A percentile compares a stretch with the other conserved stretches of the same genome.
phyloP scores from a whole-genome alignment of 2,797 vertebrate genomes.

The Melanotaenia pygmaea region DNA sequence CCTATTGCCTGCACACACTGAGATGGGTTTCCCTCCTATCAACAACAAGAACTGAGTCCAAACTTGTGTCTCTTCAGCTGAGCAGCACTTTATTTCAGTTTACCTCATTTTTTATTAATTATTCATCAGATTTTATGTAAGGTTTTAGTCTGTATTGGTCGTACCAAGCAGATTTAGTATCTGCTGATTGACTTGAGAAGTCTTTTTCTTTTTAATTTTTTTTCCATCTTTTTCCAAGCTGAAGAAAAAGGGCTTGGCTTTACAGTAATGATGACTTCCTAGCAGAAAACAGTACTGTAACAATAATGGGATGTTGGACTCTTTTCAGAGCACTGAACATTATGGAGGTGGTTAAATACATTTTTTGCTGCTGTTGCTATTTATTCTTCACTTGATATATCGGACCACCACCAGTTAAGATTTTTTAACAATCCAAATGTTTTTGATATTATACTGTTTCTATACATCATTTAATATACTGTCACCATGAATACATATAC shows the following conservation, averaged over 20 bases:
- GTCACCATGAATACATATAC: not conserved
- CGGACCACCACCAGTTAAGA: not conserved
- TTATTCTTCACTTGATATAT: not conserved
- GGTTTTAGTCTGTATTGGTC: slow-evolving; percentile 16
- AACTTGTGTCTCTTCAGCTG: slow-evolving; percentile 43
- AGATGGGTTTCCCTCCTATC: slow-evolving; percentile 35
- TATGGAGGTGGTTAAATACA: slow-evolving; percentile 24
- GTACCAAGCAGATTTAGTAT: slow-evolving; percentile 16
- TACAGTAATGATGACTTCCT: slow-evolving; percentile 37
- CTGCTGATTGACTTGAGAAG: slow-evolving; percentile 29
- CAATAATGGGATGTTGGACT: not conserved
- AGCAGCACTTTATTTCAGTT: slow-evolving; percentile 38
- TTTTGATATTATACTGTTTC: not conserved
- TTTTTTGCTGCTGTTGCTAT: slow-evolving; percentile 21
- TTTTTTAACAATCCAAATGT: not conserved
- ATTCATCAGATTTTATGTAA: slow-evolving; percentile 29
- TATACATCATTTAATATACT: not conserved
- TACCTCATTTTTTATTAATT: slow-evolving; percentile 50
- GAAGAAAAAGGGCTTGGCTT: slow-evolving; percentile 55
- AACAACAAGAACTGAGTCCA: slow-evolving; percentile 38
- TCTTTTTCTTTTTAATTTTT: slow-evolving; percentile 18
- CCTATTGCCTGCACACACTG: slow-evolving; percentile 48
- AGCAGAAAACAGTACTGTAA: not conserved
- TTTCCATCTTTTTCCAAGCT: slow-evolving; percentile 29
- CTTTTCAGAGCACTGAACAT: slow-evolving; percentile 6